Conservation (phyloP, 2,888 invertebrate genomes). For the Caenorhabditis auriculariae region DNA sequence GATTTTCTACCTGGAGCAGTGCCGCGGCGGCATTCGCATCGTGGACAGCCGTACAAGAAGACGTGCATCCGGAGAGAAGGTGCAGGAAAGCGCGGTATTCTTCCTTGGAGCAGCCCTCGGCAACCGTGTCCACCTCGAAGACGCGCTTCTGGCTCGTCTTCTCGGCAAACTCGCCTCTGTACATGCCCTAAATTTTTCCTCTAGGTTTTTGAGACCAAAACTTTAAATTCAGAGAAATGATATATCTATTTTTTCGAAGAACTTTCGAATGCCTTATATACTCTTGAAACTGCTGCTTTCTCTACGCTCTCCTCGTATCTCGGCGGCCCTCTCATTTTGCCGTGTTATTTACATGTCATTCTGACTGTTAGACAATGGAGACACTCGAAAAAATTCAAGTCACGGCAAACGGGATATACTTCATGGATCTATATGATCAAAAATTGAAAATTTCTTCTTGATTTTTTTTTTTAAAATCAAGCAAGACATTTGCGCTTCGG, state of each 20-base stretch:
- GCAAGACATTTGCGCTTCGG: too few species aligned
- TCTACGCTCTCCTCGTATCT: too few species aligned
- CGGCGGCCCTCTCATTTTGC: too few species aligned
- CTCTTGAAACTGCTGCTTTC: background rate
- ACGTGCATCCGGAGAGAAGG: slow-evolving; percentile 37
- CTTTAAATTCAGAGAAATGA: background rate
- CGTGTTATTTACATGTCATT: too few species aligned
- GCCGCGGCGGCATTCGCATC: slow-evolving; percentile 36
- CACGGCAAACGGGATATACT: too few species aligned
- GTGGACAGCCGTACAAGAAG: slow-evolving; percentile 19
- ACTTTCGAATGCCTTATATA: background rate
- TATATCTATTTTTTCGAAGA: background rate
- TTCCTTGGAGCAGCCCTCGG: slow-evolving; percentile 25
- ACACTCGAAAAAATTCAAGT: too few species aligned
- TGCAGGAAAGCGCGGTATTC: slow-evolving; percentile 51
- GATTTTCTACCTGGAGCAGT: slow-evolving; percentile 34
- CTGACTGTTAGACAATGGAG: too few species aligned
- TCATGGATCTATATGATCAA: too few species aligned
- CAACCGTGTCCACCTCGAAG: slow-evolving; percentile 38
- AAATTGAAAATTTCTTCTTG: too few species aligned
- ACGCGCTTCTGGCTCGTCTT: slow-evolving; percentile 31
- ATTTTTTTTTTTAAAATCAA: too few species aligned
- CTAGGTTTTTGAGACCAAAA: background rate
- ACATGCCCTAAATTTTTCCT: slow-evolving; percentile 44
- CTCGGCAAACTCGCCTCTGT: slow-evolving; percentile 46